phyloP scores from a whole-genome alignment of 92 coral and sea anemone species.

The Anthopleura xanthogrammica region DNA sequence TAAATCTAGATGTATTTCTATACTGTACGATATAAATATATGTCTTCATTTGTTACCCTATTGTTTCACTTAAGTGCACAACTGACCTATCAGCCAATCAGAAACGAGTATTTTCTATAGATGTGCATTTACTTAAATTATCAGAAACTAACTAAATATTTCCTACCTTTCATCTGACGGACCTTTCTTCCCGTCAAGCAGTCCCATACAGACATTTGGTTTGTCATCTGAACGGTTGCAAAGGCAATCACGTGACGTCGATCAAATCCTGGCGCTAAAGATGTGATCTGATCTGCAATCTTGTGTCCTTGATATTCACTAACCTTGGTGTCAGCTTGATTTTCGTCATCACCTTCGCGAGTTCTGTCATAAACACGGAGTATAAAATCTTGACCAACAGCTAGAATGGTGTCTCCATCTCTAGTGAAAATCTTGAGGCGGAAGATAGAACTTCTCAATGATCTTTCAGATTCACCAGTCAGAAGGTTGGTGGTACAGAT shows the following conservation, averaged over 20 bases:
- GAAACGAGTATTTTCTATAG: no score
- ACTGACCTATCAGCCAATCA: no score
- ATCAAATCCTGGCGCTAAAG: no score
- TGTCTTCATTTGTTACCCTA: no score
- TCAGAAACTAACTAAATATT: background rate
- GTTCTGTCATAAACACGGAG: slow-evolving; percentile 86
- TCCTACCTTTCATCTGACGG: slow-evolving; percentile 48
- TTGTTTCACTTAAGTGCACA: no score
- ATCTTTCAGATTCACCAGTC: slow-evolving; percentile 72
- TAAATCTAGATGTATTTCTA: no score
- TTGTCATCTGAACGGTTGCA: slow-evolving; percentile 58
- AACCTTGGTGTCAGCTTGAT: slow-evolving; percentile 51
- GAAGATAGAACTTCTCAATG: slow-evolving; percentile 70
- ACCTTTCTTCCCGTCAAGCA: slow-evolving; percentile 61
- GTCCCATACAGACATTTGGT: slow-evolving; percentile 77
- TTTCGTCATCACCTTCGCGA: slow-evolving; percentile 86
- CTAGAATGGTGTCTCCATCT: slow-evolving; percentile 64
- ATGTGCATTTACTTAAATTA: no score
- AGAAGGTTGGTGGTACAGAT: slow-evolving; percentile 69
- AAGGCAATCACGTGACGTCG: no score
- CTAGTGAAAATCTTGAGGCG: slow-evolving; percentile 68
- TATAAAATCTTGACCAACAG: slow-evolving; percentile 71
- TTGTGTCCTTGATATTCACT: slow-evolving; percentile 63
- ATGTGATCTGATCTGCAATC: slow-evolving; percentile 74
- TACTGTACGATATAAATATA: no score